phyloP scores from a whole-genome alignment of 30 jellyfish, hydroid and myxozoan species.

The Pelagia noctiluca region DNA sequence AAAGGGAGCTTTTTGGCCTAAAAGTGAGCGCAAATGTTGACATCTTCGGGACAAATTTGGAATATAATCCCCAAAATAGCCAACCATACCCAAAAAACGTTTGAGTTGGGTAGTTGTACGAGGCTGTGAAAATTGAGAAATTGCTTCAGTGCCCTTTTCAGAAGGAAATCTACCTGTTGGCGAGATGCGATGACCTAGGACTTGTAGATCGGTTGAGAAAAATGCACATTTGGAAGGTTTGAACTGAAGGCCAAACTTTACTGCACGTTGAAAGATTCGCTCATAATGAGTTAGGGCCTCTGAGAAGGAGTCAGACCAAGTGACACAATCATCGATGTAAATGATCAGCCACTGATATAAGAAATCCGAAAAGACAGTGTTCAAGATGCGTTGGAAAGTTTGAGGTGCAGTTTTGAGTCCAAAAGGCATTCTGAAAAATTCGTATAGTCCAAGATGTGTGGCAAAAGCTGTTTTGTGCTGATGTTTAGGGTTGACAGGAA shows the following conservation, averaged over 20 bases:
- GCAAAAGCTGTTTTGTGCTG: slow-evolving; percentile 15
- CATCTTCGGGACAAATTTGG: slow-evolving; percentile 5
- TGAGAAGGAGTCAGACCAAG: too few relatives aligned
- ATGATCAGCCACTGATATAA: slow-evolving; percentile 50
- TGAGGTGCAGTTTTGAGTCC: slow-evolving; percentile 23
- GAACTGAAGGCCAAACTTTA: slow-evolving; percentile 35
- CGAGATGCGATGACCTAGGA: slow-evolving; percentile 45
- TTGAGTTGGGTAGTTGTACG: background rate
- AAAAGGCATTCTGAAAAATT: background rate
- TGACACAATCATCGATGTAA: too few relatives aligned
- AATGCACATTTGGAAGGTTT: slow-evolving; percentile 29
- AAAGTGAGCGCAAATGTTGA: background rate
- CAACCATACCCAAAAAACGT: slow-evolving; percentile 24
- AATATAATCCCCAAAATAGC: slow-evolving; percentile 18
- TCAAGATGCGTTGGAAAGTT: slow-evolving; percentile 14
- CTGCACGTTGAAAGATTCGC: slow-evolving; percentile 1
- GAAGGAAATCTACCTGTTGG: slow-evolving; percentile 25
- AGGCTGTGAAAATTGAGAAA: slow-evolving; percentile 4
- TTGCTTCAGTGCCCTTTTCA: slow-evolving; percentile 9
- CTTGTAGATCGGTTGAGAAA: background rate
- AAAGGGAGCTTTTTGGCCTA: background rate
- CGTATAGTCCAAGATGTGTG: slow-evolving; percentile 10
- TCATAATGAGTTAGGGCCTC: slow-evolving; percentile 22
- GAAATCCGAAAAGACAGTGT: slow-evolving; percentile 33
- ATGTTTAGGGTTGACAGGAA: slow-evolving; percentile 9